Evolutionary conservation across 1,140 invertebrate genomes (phyloP).

Genomic region (Drosophila nigrodunni): DNA sequence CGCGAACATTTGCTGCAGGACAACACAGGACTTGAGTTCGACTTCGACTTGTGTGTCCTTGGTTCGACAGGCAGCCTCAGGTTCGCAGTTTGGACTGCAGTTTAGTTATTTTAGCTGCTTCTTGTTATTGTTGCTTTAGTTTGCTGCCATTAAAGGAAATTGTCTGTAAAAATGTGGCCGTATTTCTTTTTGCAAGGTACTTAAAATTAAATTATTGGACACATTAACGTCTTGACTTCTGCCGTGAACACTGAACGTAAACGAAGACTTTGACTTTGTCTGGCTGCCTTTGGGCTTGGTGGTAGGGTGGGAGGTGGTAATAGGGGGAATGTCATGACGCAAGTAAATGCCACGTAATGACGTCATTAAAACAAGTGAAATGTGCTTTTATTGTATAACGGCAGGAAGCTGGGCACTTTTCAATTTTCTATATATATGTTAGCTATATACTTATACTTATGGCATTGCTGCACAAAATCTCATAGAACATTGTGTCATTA

Average conservation of each 20-base stretch:
- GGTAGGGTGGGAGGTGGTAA: background rate
- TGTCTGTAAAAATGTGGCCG: slow-evolving; percentile 82
- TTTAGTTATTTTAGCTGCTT: slow-evolving; percentile 21
- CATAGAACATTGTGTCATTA: slow-evolving; percentile 67
- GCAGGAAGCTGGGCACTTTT: slow-evolving; percentile 55
- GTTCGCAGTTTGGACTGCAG: slow-evolving; percentile 34
- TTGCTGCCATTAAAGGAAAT: slow-evolving; percentile 77
- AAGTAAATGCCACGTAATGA: slow-evolving; percentile 81
- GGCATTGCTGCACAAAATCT: slow-evolving; percentile 48
- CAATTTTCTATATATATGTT: slow-evolving; percentile 49
- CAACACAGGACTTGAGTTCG: slow-evolving; percentile 15
- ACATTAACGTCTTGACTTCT: slow-evolving; percentile 82
- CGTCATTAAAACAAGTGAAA: slow-evolving; percentile 82
- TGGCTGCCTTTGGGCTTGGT: background rate
- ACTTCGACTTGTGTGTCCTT: slow-evolving; percentile 33
- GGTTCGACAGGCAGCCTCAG: slow-evolving; percentile 52
- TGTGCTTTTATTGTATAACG: slow-evolving; percentile 75
- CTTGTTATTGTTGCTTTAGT: slow-evolving; percentile 51
- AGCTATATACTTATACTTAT: background rate
- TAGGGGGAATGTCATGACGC: slow-evolving; percentile 34
- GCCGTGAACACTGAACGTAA: slow-evolving; percentile 23
- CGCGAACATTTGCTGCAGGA: slow-evolving; percentile 39
- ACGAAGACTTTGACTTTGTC: background rate
- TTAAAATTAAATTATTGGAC: slow-evolving; percentile 84
- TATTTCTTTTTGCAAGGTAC: slow-evolving; percentile 83